Conservation (phyloP, 2,888 invertebrate species). For the Ectemnius cavifrons region DNA sequence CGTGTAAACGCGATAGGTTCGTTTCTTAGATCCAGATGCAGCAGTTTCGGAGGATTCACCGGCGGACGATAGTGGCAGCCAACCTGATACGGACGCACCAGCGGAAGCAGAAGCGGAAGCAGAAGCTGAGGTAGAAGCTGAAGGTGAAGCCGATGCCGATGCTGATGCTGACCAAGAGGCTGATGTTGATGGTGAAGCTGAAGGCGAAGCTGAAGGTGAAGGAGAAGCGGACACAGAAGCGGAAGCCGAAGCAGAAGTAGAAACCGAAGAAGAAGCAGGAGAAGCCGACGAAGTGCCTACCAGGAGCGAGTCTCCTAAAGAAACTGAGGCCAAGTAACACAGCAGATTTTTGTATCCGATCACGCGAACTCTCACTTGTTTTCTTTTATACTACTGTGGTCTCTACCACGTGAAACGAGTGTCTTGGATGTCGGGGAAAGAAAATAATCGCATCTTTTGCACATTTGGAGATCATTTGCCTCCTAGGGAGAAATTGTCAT, state of each 20-base stretch:
- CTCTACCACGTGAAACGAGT: slow-evolving; percentile 31
- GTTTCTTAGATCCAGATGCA: slow-evolving; percentile 31
- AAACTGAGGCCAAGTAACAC: slow-evolving; percentile 67
- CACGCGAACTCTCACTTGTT: slow-evolving; percentile 47
- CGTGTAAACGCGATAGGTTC: too few species aligned
- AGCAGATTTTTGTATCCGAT: slow-evolving; percentile 53
- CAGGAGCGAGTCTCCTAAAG: slow-evolving; percentile 59
- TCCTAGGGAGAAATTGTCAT: slow-evolving; percentile 33
- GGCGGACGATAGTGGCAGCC: slow-evolving; percentile 55
- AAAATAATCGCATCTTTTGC: slow-evolving; percentile 25
- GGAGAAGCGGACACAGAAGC: slow-evolving; percentile 52
- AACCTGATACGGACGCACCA: slow-evolving; percentile 44
- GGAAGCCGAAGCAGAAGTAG: slow-evolving; percentile 22
- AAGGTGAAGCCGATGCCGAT: slow-evolving; percentile 5
- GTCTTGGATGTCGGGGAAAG: slow-evolving; percentile 34
- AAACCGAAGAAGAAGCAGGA: too few species aligned
- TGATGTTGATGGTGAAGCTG: slow-evolving; percentile 27
- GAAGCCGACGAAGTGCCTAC: slow-evolving; percentile 57
- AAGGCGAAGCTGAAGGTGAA: slow-evolving; percentile 51
- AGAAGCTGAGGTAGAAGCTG: too few species aligned
- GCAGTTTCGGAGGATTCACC: slow-evolving; percentile 43
- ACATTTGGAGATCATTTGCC: slow-evolving; percentile 29
- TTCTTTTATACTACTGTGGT: slow-evolving; percentile 48
- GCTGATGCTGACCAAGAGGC: slow-evolving; percentile 40
- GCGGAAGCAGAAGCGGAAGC: slow-evolving; percentile 21